Conservation (phyloP, 2,888 invertebrate genomes). For the Ichneumoninae sp. region DNA sequence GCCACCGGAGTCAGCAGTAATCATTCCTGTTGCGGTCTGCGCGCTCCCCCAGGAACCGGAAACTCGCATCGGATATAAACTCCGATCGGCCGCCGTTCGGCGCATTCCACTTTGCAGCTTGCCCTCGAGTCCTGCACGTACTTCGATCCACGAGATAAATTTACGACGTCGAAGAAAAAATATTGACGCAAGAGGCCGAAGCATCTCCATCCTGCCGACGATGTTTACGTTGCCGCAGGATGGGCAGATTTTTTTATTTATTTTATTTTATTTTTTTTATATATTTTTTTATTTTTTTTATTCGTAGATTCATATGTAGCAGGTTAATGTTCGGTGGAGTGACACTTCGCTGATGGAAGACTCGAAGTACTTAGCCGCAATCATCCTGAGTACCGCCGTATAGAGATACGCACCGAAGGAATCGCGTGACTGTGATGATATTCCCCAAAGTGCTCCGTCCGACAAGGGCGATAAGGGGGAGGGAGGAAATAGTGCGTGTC, state of each 20-base stretch:
- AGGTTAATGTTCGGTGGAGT: conserved; percentile 3
- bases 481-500: conserved; percentile 19
- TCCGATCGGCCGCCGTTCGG: conserved; percentile 22
- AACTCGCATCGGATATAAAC: conserved; percentile 51
- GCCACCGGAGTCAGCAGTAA: conserved; percentile 26
- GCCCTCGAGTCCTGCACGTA: background rate
- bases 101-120: background rate
- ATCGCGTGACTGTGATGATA: conserved; percentile 47
- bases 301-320: background rate
- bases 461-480: conserved; percentile 13
- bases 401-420: conserved; percentile 30
- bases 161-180: conserved; percentile 1
- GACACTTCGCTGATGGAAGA: conserved; percentile 6
- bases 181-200: background rate
- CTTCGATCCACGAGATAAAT: background rate
- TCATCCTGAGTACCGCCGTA: conserved; percentile 55
- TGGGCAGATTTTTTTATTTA: background rate
- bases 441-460: conserved; percentile 56
- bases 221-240: background rate
- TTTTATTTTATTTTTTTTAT: no score
- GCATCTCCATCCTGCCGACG: background rate
- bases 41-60: conserved; percentile 39
- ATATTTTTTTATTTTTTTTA: no score
- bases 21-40: conserved; percentile 36
- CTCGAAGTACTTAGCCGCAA: conserved; percentile 40